Base-by-base conservation (phyloP, 2,113 vertebrate genomes). In the Centropus bengalensis region DNA sequence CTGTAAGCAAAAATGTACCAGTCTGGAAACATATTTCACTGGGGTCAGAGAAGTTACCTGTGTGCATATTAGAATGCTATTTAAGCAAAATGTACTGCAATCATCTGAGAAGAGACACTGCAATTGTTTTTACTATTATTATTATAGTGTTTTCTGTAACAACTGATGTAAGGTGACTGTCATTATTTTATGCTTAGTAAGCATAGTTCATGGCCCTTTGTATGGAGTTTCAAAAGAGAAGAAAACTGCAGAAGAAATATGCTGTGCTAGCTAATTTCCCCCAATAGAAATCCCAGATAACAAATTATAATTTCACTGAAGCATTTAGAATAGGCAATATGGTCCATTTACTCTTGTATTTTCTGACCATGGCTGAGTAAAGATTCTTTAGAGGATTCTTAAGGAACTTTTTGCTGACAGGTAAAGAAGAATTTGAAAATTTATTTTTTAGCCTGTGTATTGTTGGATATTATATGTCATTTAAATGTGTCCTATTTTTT, bases 241-340 rank as follows among this genome's bases (percentile, higher is more conserved):
- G 47, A 85, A 89, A 93, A 24, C 23, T 68, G 45, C 54, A 68
- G 49, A 88, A 92, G 54, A 84, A 91, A 86, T 89, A 83, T 9
- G 36, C 70, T 92, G 66, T 75, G 77, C 49, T 60, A 96, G 36
- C 54, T 93, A 36, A 82, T 91, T 88, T 95, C 27, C 27, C 78
- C 94, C 93, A 30, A 63, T 49, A 89, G 92, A 94, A 94, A 87
- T 91, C 67, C 49, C 66, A 82, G 71, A 68, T 81, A 93, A 92
- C 56, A 68, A 92, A 60, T 33, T 60, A 36, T 47, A 78, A 86
- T 89, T 92, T 92, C 86, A 91, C 26, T 91, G 77, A 86, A 92
- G 81, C 86, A 91, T 77, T 92, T 92, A 89, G 36, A 92, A 69
- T 54, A 89, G 83, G 80, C 17, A 88, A 40, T 30, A 92, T 33